These are phyloP conservation scores for Sakesphorus luctuosus DNA, from an alignment of 2,113 vertebrate species.

Conservation along the genomic window DNA sequence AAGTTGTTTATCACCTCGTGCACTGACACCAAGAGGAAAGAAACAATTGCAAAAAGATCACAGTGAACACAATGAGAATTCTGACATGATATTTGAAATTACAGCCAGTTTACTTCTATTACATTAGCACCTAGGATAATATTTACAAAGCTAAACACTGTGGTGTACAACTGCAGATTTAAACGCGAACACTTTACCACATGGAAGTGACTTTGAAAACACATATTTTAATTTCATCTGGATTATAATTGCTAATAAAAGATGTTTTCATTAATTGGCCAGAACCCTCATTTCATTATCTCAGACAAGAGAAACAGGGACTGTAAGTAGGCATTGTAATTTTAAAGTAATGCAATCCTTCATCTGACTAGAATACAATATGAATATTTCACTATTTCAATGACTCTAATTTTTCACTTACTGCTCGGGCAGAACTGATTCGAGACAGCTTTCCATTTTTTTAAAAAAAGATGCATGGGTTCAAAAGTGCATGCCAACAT, in stretches of 20 bases:
- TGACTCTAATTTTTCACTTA: conserved; percentile 10
- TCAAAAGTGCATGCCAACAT: conserved; percentile 61
- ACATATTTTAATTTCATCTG: conserved; percentile 18
- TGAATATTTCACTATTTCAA: conserved; percentile 32
- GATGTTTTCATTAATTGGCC: conserved; percentile 59
- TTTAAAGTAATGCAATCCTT: background rate
- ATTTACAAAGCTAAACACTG: background rate
- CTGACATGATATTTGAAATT: background rate
- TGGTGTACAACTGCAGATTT: background rate
- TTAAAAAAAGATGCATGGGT: conserved; percentile 10
- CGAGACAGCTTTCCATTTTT: background rate
- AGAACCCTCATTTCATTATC: conserved; percentile 52
- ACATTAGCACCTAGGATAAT: background rate
- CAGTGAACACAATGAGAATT: background rate
- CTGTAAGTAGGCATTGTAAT: background rate
- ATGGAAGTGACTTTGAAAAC: background rate
- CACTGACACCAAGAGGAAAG: background rate
- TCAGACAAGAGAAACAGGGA: conserved; percentile 16
- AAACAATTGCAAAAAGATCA: background rate
- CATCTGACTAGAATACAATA: conserved; percentile 9
- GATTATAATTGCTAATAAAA: conserved; percentile 58
- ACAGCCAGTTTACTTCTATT: background rate
- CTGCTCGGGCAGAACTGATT: conserved; percentile 20
- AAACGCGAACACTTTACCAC: background rate
- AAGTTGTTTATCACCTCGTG: background rate